Percentiles rank a stretch among this genome's conserved stretches.
phyloP scores from a whole-genome alignment of 2,888 invertebrate species.

The Cyrtodaria siliqua region DNA sequence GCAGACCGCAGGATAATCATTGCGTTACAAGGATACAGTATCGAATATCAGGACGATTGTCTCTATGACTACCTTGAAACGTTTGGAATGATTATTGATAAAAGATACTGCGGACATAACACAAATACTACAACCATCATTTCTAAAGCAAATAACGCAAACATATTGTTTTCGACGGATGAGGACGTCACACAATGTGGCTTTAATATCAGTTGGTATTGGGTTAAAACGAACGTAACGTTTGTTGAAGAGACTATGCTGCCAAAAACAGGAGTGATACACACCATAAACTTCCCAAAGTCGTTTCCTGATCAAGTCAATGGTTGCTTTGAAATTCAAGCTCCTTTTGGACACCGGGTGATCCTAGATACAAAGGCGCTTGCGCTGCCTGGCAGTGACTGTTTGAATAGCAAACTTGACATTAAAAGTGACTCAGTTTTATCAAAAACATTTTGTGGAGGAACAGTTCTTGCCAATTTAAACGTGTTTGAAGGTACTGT shows the following conservation, averaged over 20 bases:
- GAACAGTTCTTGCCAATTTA: background rate
- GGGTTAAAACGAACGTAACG: constrained; percentile 2
- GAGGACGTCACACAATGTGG: constrained; percentile 52
- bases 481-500: background rate
- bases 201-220: constrained; percentile 58
- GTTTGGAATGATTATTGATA: constrained; percentile 19
- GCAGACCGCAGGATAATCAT: constrained; percentile 46
- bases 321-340: constrained; percentile 90
- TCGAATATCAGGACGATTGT: constrained; percentile 68
- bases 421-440: background rate
- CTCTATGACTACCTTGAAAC: constrained; percentile 65
- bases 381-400: constrained; percentile 1
- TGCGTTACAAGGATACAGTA: constrained; percentile 35
- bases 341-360: constrained; percentile 7
- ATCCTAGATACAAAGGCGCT: constrained; percentile 2
- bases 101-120: constrained; percentile 46
- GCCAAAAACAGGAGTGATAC: constrained; percentile 87
- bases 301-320: constrained; percentile 91
- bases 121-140: constrained; percentile 22
- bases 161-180: constrained; percentile 60
- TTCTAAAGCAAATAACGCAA: constrained; percentile 32
- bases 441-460: constrained; percentile 19
- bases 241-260: background rate
- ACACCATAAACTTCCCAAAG: constrained; percentile 91
- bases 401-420: constrained; percentile 4